Conservation (phyloP, 2,888 invertebrate genomes). For the Alitta virens region DNA sequence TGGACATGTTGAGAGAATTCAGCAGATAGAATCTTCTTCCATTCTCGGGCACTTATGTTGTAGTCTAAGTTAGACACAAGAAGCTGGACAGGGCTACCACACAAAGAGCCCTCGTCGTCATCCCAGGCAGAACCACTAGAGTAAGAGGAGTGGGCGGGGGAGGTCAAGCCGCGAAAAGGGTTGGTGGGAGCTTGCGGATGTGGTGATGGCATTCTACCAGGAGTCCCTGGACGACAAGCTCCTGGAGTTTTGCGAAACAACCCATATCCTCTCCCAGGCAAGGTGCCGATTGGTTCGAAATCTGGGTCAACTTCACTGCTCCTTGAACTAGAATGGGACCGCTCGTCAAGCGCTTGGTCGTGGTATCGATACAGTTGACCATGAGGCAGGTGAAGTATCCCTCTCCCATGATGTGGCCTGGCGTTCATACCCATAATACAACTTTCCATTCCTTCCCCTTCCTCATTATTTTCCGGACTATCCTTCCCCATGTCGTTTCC, state of each 20-base stretch:
- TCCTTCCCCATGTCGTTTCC: neutral
- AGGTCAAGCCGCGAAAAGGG: neutral
- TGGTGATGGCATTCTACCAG: neutral
- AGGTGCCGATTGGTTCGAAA: neutral
- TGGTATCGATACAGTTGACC: no score
- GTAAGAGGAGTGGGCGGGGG: neutral
- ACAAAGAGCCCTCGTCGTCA: neutral
- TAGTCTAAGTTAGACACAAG: slow-evolving; percentile 71
- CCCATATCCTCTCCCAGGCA: neutral
- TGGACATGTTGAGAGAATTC: slow-evolving; percentile 68
- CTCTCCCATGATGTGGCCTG: no score
- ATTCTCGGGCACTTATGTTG: slow-evolving; percentile 67
- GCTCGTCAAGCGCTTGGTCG: no score
- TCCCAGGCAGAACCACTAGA: neutral
- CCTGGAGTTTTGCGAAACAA: slow-evolving; percentile 32
- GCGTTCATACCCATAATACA: no score
- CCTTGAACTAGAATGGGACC: no score
- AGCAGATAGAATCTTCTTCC: slow-evolving; percentile 66
- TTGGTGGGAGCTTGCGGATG: neutral
- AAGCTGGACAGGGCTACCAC: slow-evolving; percentile 38
- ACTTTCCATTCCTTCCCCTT: neutral
- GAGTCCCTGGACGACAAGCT: slow-evolving; percentile 16
- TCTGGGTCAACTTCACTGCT: no score
- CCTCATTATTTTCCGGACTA: neutral
- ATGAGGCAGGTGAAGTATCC: no score